These are phyloP conservation scores for Morpho helenor DNA, from an alignment of 2,888 invertebrate genomes.

Conservation along the genomic window DNA sequence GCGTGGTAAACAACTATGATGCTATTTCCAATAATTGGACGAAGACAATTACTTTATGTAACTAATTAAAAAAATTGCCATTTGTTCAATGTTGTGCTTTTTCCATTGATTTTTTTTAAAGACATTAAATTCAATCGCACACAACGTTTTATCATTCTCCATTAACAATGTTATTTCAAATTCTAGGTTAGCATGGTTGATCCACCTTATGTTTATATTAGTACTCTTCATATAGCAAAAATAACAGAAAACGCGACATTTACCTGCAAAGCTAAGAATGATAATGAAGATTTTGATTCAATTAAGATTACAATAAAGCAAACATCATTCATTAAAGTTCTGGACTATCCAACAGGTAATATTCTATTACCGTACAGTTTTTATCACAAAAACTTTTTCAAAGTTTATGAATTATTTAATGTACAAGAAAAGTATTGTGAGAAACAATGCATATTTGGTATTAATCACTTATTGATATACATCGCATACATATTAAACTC, in stretches of 20 bases:
- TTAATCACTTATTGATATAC: too few species aligned
- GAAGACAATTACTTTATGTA: too few species aligned
- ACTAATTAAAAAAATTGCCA: too few species aligned
- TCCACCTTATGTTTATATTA: slow-evolving; percentile 44
- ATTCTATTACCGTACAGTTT: not conserved
- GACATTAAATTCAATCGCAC: not conserved
- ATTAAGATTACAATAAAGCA: slow-evolving; percentile 31
- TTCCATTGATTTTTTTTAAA: too few species aligned
- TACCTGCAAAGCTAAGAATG: slow-evolving; percentile 42
- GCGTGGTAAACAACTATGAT: too few species aligned
- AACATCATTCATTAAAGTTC: slow-evolving; percentile 28
- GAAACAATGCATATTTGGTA: too few species aligned
- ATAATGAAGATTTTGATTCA: slow-evolving; percentile 24
- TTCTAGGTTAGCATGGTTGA: slow-evolving; percentile 28
- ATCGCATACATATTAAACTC: too few species aligned
- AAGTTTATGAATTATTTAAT: too few species aligned
- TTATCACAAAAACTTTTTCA: too few species aligned
- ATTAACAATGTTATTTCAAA: slow-evolving; percentile 28
- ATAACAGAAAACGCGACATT: slow-evolving; percentile 37
- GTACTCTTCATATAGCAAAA: slow-evolving; percentile 35
- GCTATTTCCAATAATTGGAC: too few species aligned
- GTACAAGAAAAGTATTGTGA: too few species aligned
- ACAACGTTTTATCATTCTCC: not conserved
- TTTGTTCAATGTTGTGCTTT: too few species aligned
- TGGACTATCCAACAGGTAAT: slow-evolving; percentile 10